Evolutionary conservation across 2,888 invertebrate species (phyloP).

Genomic region (Deilephila elpenor): DNA sequence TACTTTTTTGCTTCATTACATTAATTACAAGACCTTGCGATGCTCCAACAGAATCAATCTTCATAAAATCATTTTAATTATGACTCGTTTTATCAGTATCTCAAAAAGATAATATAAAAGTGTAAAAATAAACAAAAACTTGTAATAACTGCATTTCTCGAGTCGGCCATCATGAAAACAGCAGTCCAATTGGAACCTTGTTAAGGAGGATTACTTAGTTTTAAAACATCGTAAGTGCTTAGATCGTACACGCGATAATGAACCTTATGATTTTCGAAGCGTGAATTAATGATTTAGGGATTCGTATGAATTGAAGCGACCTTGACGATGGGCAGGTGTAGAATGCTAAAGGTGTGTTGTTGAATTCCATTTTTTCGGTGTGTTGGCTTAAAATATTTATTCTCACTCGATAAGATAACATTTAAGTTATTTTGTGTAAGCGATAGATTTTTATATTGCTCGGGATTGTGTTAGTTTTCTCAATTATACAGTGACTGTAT

Average conservation of each 20-base stretch:
- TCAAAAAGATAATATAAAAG: background rate
- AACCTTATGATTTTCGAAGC: background rate
- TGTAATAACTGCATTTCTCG: conserved; percentile 12
- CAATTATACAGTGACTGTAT: too few relatives aligned
- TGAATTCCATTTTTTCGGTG: background rate
- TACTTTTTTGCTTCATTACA: too few relatives aligned
- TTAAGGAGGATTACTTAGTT: background rate
- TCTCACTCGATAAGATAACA: background rate
- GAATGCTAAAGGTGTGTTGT: background rate
- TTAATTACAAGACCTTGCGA: background rate
- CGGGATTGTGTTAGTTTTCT: too few relatives aligned
- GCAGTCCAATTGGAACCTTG: conserved; percentile 18
- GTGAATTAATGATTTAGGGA: background rate
- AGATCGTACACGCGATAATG: background rate
- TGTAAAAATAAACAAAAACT: conserved; percentile 7
- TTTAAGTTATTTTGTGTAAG: background rate
- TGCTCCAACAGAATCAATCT: background rate
- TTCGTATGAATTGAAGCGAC: background rate
- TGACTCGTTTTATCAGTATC: background rate
- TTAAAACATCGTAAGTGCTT: background rate
- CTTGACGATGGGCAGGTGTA: conserved; percentile 10
- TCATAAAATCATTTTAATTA: background rate
- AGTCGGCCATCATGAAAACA: conserved; percentile 10
- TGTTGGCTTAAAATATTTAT: background rate
- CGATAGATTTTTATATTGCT: background rate